Evolutionary conservation across 2,888 invertebrate species (phyloP).

Genomic region (Ophion costatus): DNA sequence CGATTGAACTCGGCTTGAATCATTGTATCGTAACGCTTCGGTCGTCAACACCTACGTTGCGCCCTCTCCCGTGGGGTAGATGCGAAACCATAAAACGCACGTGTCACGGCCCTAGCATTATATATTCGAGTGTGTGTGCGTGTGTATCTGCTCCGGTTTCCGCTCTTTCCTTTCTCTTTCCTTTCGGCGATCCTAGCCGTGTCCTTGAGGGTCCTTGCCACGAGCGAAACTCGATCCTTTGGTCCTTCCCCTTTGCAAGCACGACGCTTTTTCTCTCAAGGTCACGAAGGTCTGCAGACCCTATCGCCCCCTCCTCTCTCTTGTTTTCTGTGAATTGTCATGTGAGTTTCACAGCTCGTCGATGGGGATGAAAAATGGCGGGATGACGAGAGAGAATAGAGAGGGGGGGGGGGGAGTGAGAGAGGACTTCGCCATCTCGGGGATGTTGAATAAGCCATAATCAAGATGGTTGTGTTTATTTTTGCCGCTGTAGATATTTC

Average conservation of each 20-base stretch:
- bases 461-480: too few relatives aligned
- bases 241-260: background rate
- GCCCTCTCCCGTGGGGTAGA: slow-evolving; percentile 70
- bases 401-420: too few relatives aligned
- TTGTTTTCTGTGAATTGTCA: background rate
- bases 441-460: background rate
- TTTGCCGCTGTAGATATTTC: too few relatives aligned
- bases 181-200: slow-evolving; percentile 7
- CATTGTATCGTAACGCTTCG: slow-evolving; percentile 79
- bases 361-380: background rate
- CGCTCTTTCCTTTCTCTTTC: slow-evolving; percentile 15
- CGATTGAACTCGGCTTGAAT: slow-evolving; percentile 74
- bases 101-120: slow-evolving; percentile 78
- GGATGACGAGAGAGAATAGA: background rate
- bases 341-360: background rate
- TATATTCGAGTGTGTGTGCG: slow-evolving; percentile 69
- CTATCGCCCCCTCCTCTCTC: background rate
- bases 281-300: background rate
- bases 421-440: background rate
- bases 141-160: slow-evolving; percentile 70
- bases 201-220: slow-evolving; percentile 29
- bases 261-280: background rate
- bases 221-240: background rate
- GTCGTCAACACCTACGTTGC: slow-evolving; percentile 81
- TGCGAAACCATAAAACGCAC: slow-evolving; percentile 82